Evolutionary conservation across 2,888 invertebrate species (phyloP), one percentile per base, ranked within the genome.

Genomic region (Morpho helenor): DNA sequence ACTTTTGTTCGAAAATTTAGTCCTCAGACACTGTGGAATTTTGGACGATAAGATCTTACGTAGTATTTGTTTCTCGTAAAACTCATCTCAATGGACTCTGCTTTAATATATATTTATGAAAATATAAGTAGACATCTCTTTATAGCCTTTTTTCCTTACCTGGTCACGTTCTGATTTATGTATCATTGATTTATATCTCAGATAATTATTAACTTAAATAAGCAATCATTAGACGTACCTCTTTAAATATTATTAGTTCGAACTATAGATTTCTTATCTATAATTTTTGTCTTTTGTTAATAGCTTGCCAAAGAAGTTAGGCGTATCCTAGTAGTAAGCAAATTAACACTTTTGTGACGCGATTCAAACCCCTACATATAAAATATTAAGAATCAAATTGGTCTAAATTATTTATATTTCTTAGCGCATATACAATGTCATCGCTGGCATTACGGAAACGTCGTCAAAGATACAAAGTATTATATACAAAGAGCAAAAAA

Each of bases 241-340:
- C 31, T 5, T 31, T 31, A 31, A 31, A 31, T 31, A 31, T 31
- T 31, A 31, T 31, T 31, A 31, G 86, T 82, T 84, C 79, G 80
- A 70, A 73, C 75, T 81, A 76, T 77, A 84, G 85, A 85, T 86
- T 80, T 10, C 78, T 43, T 82, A 84, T 86, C 85, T 84, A 80
- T 68, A 75, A 82, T 84, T 78, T 79, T 78, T 79, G 79, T 53
- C 53, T 53, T 58, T 44, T 46, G 53, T 58, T 57, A 50, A 50
- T 50, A 49, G 23, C 52, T 49, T 45, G 39, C 10, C 42, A 50
- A 52, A 52, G 48, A 54, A 46, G 42, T 51, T 57, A 45, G 10
- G 49, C 31, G 31, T 58, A 50, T 50, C 42, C 23, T 16, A 52
- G 22, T 23, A 43, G 8, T 46, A 9, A 43, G 8, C 40, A 23